Evolutionary conservation across 2,888 invertebrate species (phyloP).

Genomic region (Rhorus exstirpatorius): DNA sequence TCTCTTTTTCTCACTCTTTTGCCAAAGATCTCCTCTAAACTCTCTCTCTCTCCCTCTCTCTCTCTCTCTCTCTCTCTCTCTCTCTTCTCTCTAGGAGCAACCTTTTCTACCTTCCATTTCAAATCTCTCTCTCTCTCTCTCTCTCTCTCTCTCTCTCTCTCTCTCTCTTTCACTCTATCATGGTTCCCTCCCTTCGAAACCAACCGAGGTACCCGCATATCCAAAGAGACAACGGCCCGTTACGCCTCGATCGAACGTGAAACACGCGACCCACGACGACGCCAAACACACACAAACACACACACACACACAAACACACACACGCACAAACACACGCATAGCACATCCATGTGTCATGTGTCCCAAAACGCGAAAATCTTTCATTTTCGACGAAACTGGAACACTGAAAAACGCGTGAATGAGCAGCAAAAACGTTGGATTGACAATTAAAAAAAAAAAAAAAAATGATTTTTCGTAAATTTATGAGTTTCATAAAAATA

Average conservation of each 20-base stretch:
- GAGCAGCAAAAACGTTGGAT: too few species aligned
- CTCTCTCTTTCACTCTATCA: too few species aligned
- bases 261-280: slow-evolving; percentile 79
- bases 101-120: slow-evolving; percentile 60
- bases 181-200: slow-evolving; percentile 39
- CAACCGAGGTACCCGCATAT: slow-evolving; percentile 83
- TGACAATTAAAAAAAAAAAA: slow-evolving; percentile 2
- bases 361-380: slow-evolving; percentile 44
- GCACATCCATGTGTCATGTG: not conserved
- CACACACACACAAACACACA: not conserved
- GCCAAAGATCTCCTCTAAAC: not conserved
- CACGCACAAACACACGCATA: not conserved
- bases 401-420: too few species aligned
- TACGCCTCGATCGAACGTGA: slow-evolving; percentile 84
- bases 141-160: slow-evolving; percentile 47
- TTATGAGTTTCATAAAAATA: too few species aligned
- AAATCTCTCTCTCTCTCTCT: slow-evolving; percentile 15
- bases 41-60: too few species aligned
- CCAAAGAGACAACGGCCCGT: slow-evolving; percentile 84
- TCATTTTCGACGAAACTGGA: too few species aligned
- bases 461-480: too few species aligned
- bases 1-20: not conserved
- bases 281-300: slow-evolving; percentile 78
- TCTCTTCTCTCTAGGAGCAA: slow-evolving; percentile 15
- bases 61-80: not conserved